Percentiles rank a stretch among this genome's conserved stretches.
Conservation (phyloP, 2,888 invertebrate species). For the Synergus umbraculus region DNA sequence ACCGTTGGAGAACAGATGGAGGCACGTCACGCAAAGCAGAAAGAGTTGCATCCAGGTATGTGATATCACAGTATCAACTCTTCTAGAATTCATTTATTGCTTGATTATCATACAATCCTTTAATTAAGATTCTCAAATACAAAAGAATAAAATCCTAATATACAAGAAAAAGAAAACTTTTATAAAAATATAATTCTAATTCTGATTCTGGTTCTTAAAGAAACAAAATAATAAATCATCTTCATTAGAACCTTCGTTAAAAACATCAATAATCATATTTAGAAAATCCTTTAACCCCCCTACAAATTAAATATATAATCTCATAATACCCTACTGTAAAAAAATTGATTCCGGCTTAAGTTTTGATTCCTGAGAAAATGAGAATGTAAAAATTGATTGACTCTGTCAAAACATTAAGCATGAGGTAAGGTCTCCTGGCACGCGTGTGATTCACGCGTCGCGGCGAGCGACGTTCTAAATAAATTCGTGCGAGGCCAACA, state of each 20-base stretch:
- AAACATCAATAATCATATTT: too few relatives aligned
- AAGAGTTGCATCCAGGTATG: not conserved
- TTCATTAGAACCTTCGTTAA: too few relatives aligned
- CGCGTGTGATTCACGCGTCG: constrained; percentile 64
- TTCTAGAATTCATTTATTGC: not conserved
- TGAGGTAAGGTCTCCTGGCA: constrained; percentile 48
- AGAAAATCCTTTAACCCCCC: too few relatives aligned
- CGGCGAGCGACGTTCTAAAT: constrained; percentile 59
- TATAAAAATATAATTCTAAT: too few relatives aligned
- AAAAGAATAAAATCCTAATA: too few relatives aligned
- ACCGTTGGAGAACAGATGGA: constrained; percentile 36
- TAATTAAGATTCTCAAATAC: not conserved
- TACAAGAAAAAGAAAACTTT: not conserved
- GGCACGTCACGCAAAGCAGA: constrained; percentile 19
- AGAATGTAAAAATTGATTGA: not conserved
- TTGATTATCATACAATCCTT: not conserved
- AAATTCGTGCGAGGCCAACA: constrained; percentile 67
- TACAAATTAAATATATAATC: too few relatives aligned
- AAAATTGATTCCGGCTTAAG: not conserved
- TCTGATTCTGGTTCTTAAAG: too few relatives aligned
- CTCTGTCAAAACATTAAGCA: not conserved
- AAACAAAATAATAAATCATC: too few relatives aligned
- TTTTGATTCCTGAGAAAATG: not conserved
- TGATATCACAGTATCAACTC: not conserved
- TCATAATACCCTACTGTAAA: not conserved